Percentiles rank a stretch among this genome's conserved stretches.
These are phyloP conservation scores for Tetheella fluctuosa DNA, from an alignment of 2,888 invertebrate species.

Conservation along the genomic window DNA sequence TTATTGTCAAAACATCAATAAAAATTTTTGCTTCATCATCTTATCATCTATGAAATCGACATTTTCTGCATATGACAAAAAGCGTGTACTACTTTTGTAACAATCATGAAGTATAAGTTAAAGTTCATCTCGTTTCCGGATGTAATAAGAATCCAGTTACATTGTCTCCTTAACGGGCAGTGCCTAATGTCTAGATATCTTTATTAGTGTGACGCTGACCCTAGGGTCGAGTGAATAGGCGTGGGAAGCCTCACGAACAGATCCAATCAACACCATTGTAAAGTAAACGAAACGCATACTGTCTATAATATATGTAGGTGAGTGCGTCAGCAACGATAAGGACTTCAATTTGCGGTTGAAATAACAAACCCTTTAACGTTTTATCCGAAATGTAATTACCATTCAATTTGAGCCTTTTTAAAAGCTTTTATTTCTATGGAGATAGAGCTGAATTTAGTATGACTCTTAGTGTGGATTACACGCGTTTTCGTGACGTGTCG, in stretches of 20 bases:
- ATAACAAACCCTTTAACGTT: background rate
- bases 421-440: no score
- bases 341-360: conserved; percentile 26
- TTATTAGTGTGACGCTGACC: conserved; percentile 31
- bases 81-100: background rate
- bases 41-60: background rate
- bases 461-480: conserved; percentile 18
- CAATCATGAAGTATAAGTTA: no score
- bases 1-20: no score
- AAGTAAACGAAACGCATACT: conserved; percentile 31
- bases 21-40: no score
- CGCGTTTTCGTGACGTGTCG: conserved; percentile 24
- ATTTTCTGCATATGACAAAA: background rate
- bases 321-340: conserved; percentile 34
- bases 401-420: background rate
- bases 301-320: conserved; percentile 10
- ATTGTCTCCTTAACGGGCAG: conserved; percentile 4
- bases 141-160: conserved; percentile 1
- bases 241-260: conserved; percentile 41
- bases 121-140: background rate
- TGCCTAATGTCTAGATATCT: conserved; percentile 18
- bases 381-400: background rate
- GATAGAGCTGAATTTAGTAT: background rate
- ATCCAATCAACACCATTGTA: conserved; percentile 16
- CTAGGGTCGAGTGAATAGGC: conserved; percentile 27